Evolutionary conservation across 2,888 invertebrate genomes (phyloP), one percentile per base, ranked within the genome.

Genomic region (Zaprionus obscuricornis): DNA sequence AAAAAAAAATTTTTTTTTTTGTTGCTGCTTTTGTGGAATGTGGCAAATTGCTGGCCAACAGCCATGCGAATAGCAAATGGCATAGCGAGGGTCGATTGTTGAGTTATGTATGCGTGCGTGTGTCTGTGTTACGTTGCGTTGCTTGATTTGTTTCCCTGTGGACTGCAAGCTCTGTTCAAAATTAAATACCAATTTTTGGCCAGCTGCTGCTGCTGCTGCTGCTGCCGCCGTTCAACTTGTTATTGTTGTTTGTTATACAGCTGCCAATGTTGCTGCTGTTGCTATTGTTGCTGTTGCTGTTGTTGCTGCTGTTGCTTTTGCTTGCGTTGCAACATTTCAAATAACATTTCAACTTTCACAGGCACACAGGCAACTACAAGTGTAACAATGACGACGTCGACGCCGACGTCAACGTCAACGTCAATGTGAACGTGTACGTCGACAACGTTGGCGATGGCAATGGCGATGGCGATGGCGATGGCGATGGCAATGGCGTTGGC

Each of bases 121-220:
- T 47, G 46, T 50, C 52, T n/a, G n/a, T n/a, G 22, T 45, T 63
- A 40, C 52, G 47, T 24, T 52, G 22, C 50, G 37, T 39, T 56
- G 51, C 31, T 37, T 52, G 65, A 54, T 58, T 59, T 77, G 60
- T 64, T 63, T 66, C 81, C 77, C 77, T n/a, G 46, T 42, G 73
- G 74, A 77, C 64, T 65, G 66, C 65, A 68, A 70, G 74, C 77
- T 82, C 60, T 60, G 72, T 79, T 77, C 74, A 76, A 83, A 83
- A 83, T 83, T 83, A 83, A 85, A 83, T 82, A 82, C 77, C 83
- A 83, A 77, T 85, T 83, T 85, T 67, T 69, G 74, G 51, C 58
- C 70, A 68, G 67, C 51, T 57, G 50, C 49, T 22, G 45, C 45
- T 37, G 46, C 46, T 51, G 33, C 54, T 55, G 54, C 40, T 54